Conservation (phyloP, 2,888 invertebrate genomes). For the Zygogramma bicolorata region DNA sequence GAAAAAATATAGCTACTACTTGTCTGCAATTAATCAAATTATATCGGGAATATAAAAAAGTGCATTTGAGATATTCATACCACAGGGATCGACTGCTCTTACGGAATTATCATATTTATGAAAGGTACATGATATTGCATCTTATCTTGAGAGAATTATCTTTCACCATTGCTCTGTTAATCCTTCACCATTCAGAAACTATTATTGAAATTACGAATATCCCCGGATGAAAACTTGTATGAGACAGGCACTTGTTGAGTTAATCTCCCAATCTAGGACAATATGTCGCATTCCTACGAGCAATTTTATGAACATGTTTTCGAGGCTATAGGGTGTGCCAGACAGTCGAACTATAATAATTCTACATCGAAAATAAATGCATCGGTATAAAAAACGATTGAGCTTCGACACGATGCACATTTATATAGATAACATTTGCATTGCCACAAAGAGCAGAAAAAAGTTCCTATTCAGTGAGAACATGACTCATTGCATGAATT, state of each 20-base stretch:
- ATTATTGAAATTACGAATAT: neutral
- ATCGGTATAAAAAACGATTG: neutral
- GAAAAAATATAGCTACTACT: too few species aligned
- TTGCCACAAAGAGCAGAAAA: too few species aligned
- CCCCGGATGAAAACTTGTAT: neutral
- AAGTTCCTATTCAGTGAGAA: too few species aligned
- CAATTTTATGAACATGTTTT: neutral
- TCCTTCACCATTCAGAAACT: neutral
- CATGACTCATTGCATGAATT: too few species aligned
- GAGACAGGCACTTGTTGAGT: neutral
- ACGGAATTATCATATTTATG: conserved; percentile 1
- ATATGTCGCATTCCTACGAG: neutral
- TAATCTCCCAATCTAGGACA: neutral
- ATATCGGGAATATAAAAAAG: too few species aligned
- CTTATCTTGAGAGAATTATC: neutral
- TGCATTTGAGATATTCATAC: too few species aligned
- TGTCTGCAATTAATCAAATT: too few species aligned
- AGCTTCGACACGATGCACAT: too few species aligned
- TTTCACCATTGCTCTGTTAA: neutral
- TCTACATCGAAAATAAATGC: neutral
- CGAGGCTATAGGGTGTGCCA: neutral
- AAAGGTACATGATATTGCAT: neutral
- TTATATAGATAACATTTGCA: too few species aligned
- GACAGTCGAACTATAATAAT: neutral
- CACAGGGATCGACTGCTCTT: too few species aligned